Base-by-base conservation (phyloP, 1,140 invertebrate genomes). In the Hycleus phaleratus region DNA sequence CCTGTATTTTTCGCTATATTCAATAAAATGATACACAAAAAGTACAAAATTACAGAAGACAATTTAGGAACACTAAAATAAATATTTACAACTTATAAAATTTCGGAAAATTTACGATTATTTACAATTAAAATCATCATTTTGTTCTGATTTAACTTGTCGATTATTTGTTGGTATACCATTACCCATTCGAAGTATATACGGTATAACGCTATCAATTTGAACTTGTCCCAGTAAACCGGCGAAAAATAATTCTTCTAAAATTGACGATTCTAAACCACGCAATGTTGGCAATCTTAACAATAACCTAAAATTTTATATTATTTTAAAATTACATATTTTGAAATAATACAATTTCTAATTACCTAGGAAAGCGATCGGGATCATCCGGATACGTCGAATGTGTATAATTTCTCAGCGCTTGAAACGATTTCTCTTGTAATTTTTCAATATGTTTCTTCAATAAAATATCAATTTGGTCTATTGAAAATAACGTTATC, bases 221-320 rank as follows among this genome's bases (percentile, higher is more conserved):
- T 91, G 90, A 56, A 94, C 86, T 70, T 88, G 91, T n/a, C 93
- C 93, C 39, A 95, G 87, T 38, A 96, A 81, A 12, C 91, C 90
- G 9, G 91, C 86, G 73, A 95, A 95, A 76, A 97, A 96, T 38
- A 97, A 78, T 70, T 97, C 93, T 74, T 96, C 94, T 65, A 96
- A 81, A 39, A 93, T 82, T 39, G 82, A 76, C 2, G 88, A 84
- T 48, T 87, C 84, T 66, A 95, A 84, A 43, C 84, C 83, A 45
- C 90, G 81, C 18, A 95, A 76, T 6, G 86, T 83, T 1, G 90
- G 86, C 46, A 96, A 78, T 67, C 87, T 80, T 46, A 93, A 75
- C 38, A 93, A 75, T 32, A 82, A 68, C 2, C 71, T 73, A 42
- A 10, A 66, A 66, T 60, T 44, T 58, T 18, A 18, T 18, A 18